These are phyloP conservation scores for Candidula unifasciata DNA, from an alignment of 2,888 invertebrate species.

Conservation along the genomic window DNA sequence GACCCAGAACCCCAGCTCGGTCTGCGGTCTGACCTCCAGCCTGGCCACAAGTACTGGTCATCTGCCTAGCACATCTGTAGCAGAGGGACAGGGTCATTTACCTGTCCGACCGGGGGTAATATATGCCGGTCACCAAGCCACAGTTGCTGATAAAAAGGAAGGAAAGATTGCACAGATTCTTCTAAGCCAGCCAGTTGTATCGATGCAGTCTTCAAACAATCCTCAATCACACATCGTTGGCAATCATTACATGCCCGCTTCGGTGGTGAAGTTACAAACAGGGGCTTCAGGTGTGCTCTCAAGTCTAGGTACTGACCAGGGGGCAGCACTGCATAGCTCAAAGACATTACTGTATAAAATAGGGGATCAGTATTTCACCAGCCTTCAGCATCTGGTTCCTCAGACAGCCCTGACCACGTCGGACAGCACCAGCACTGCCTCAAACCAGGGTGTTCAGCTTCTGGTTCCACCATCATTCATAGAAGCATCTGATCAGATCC, in stretches of 20 bases:
- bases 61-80: neutral
- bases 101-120: slow-evolving; percentile 37
- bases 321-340: neutral
- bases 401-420: neutral
- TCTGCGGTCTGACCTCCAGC: neutral
- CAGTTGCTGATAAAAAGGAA: slow-evolving; percentile 28
- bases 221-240: slow-evolving; percentile 1
- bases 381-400: neutral
- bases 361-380: slow-evolving; percentile 45
- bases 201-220: neutral
- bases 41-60: neutral
- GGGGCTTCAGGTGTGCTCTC: neutral
- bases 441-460: slow-evolving; percentile 42
- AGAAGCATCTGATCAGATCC: slow-evolving; percentile 44
- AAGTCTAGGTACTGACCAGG: neutral
- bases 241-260: neutral
- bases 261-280: neutral
- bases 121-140: slow-evolving; percentile 9
- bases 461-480: slow-evolving; percentile 47
- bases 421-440: neutral
- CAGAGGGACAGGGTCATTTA: neutral
- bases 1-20: neutral
- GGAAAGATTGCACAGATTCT: slow-evolving; percentile 29
- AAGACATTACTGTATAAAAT: slow-evolving; percentile 40
- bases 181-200: slow-evolving; percentile 4